phyloP scores from a whole-genome alignment of 2,113 vertebrate species.

The Rhabdomys dilectus region DNA sequence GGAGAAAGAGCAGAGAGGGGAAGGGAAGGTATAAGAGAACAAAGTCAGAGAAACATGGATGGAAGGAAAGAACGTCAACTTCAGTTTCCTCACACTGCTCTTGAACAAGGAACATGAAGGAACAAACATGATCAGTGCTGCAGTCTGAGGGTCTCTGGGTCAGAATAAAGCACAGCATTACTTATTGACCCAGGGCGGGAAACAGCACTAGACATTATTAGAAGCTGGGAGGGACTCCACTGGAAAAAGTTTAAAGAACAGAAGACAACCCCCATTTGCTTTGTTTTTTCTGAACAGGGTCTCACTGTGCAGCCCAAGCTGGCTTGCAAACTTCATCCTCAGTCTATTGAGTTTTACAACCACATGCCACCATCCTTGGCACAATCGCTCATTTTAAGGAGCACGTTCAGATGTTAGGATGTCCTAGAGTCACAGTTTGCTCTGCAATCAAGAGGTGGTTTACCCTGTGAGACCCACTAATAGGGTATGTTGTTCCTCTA shows the following conservation, averaged over 20 bases:
- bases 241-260: background rate
- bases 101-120: constrained; percentile 4
- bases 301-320: background rate
- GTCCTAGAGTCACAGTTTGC: background rate
- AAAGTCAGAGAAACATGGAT: background rate
- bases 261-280: background rate
- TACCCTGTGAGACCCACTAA: background rate
- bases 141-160: background rate
- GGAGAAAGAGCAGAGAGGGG: background rate
- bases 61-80: background rate
- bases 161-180: constrained; percentile 47
- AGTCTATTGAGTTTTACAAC: background rate
- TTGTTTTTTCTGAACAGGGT: background rate
- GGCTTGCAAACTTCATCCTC: background rate
- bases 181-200: background rate
- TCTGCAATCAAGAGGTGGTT: background rate
- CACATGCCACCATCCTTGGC: background rate
- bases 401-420: background rate
- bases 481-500: background rate
- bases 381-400: background rate
- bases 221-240: background rate
- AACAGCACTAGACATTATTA: constrained; percentile 38
- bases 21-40: background rate
- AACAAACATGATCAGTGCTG: background rate
- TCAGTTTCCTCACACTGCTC: background rate